These are phyloP conservation scores for Dipodomys ordii DNA, from an alignment of 2,113 vertebrate genomes.

Conservation along the genomic window DNA sequence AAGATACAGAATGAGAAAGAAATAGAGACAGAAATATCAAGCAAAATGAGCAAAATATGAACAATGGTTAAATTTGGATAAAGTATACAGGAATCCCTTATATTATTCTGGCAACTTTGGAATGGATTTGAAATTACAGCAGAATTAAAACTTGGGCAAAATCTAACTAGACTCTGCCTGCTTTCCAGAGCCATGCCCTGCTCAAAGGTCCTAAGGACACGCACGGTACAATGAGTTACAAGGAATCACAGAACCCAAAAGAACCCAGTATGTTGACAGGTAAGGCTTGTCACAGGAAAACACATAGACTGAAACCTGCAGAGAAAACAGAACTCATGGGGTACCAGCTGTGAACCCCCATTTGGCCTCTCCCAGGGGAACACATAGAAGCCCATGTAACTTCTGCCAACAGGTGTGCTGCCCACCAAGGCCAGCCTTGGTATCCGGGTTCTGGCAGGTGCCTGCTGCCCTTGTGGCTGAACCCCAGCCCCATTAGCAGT, in stretches of 20 bases:
- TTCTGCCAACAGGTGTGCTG: not conserved
- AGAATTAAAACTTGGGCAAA: not conserved
- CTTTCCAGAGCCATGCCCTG: not conserved
- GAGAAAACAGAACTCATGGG: not conserved
- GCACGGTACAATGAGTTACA: accelerated
- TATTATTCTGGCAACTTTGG: not conserved
- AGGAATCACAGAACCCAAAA: not conserved
- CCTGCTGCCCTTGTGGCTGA: not conserved
- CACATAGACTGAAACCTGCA: too few species aligned
- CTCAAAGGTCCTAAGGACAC: too few species aligned
- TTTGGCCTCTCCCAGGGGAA: not conserved
- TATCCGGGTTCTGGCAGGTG: not conserved
- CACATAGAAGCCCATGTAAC: not conserved
- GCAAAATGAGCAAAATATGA: not conserved
- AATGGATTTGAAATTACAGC: not conserved
- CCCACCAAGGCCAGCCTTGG: too few species aligned
- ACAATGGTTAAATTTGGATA: too few species aligned
- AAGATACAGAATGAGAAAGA: too few species aligned
- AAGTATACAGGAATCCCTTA: not conserved
- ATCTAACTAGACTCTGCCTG: not conserved
- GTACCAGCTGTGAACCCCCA: not conserved
- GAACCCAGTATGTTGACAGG: not conserved
- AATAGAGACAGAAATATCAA: too few species aligned
- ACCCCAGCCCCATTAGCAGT: not conserved
- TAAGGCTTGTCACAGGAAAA: not conserved